phyloP scores from a whole-genome alignment of 30 jellyfish, hydroid and myxozoan species.

The Hydractinia symbiolongicarpus region DNA sequence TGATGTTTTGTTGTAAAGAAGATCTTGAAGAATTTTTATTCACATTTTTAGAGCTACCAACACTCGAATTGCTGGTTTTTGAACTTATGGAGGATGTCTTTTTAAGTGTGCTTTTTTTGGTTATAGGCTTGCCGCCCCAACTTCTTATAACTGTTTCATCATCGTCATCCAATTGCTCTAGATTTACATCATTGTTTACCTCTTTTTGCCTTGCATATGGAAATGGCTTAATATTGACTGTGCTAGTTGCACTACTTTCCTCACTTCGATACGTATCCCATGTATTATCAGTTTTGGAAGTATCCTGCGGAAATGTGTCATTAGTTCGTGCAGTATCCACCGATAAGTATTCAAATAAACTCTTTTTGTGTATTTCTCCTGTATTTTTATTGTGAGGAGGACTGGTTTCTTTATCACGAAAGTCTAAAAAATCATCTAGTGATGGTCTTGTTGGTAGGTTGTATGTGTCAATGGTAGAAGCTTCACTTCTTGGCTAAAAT shows the following conservation, averaged over 20 bases:
- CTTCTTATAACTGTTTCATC: not conserved
- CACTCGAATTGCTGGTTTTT: not conserved
- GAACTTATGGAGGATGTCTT: conserved; percentile 5
- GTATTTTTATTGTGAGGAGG: not conserved
- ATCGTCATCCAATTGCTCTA: not conserved
- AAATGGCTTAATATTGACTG: not conserved
- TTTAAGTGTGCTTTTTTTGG: not conserved
- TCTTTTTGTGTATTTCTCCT: not conserved
- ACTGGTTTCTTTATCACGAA: conserved; percentile 9
- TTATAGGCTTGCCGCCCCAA: not conserved
- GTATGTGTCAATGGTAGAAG: conserved; percentile 43
- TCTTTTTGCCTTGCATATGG: not conserved
- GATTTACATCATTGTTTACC: not conserved
- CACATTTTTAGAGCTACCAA: not conserved
- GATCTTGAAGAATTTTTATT: not conserved
- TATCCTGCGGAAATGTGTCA: not conserved
- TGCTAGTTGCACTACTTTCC: not conserved
- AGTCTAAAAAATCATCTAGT: conserved; percentile 63
- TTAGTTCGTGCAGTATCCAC: conserved; percentile 13
- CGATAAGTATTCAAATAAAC: conserved; percentile 7
- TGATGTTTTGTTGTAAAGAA: not conserved
- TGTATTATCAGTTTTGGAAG: not conserved
- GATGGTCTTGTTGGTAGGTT: conserved; percentile 75
- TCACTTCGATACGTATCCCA: not conserved
- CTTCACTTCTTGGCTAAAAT: conserved; percentile 78